phyloP scores from a whole-genome alignment of 92 coral and sea anemone species.

The Chrysogorgia sp. region DNA sequence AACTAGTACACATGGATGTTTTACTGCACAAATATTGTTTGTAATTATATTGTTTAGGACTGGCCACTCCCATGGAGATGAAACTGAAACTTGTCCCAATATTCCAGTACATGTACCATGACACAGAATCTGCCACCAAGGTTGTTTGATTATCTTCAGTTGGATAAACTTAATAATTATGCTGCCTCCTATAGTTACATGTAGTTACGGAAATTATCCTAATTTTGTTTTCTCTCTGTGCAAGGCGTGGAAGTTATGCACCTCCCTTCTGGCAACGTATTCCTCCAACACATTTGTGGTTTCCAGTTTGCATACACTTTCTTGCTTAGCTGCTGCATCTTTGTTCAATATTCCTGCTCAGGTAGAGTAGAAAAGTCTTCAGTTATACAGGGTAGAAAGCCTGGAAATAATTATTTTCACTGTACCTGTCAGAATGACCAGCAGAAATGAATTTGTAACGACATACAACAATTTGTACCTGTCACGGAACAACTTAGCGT shows the following conservation, averaged over 20 bases:
- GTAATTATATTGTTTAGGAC: constrained; percentile 47
- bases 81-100: constrained; percentile 88
- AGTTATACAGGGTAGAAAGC: constrained; percentile 11
- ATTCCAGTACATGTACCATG: constrained; percentile 90
- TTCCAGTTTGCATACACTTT: constrained; percentile 80
- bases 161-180: neutral
- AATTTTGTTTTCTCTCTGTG: neutral
- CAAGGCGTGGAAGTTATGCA: constrained; percentile 85
- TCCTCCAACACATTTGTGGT: constrained; percentile 81
- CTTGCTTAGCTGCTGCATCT: constrained; percentile 81
- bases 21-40: too few relatives aligned
- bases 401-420: neutral
- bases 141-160: constrained; percentile 21
- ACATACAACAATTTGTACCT: too few relatives aligned
- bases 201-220: neutral
- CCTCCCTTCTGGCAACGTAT: constrained; percentile 69
- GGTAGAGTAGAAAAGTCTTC: constrained; percentile 39
- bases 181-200: too few relatives aligned
- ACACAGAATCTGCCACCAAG: constrained; percentile 76
- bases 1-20: too few relatives aligned
- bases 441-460: too few relatives aligned
- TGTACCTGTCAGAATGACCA: too few relatives aligned
- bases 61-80: constrained; percentile 93
- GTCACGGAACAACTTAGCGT: too few relatives aligned
- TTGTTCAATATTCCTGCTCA: constrained; percentile 80